Evolutionary conservation across 2,113 vertebrate genomes (phyloP), one percentile per base, ranked within the genome.

Genomic region (Salvelinus sp.): DNA sequence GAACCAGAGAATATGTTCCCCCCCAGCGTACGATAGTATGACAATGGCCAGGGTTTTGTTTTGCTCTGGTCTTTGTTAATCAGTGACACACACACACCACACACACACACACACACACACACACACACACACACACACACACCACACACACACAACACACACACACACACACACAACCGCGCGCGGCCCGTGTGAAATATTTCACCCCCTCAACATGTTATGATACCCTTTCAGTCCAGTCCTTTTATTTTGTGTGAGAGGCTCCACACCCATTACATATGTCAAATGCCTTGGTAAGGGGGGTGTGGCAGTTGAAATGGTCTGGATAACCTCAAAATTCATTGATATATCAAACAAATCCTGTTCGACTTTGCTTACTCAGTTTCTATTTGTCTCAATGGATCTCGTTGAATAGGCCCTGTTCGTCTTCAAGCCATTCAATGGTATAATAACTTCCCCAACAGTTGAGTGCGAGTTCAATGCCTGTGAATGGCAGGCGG

Each of bases 391-490:
- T 82, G 25, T 76, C n/a, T 73, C 62, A 20, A 12, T 14, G 38
- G 14, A 60, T 30, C 72, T 77, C 50, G 27, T 48, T 22, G 62
- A 69, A 69, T 44, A 14, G 68, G 27, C 25, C 65, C 30, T 63
- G 38, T 69, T 70, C 69, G 54, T 48, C 73, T 9, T 44, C 38
- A 44, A 72, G 58, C 68, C 44, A 30, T 33, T 44, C 22, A 9
- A 2, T 30, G 27, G 48, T 66, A 62, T 69, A 73, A 87, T 74
- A 81, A 82, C 88, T 76, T 88, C 82, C 82, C 38, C 69, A 66
- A 79, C 73, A 64, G 70, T 88, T 85, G 83, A 84, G 76, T 69
- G 47, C 18, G 4, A 74, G 82, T 81, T 88, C 81, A 85, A 65
- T 47, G 76, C 62, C 70, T 83, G 60, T 23, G n/a, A 87, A 84